Evolutionary conservation across 2,113 vertebrate species (phyloP).

Genomic region (Eurypyga helias): DNA sequence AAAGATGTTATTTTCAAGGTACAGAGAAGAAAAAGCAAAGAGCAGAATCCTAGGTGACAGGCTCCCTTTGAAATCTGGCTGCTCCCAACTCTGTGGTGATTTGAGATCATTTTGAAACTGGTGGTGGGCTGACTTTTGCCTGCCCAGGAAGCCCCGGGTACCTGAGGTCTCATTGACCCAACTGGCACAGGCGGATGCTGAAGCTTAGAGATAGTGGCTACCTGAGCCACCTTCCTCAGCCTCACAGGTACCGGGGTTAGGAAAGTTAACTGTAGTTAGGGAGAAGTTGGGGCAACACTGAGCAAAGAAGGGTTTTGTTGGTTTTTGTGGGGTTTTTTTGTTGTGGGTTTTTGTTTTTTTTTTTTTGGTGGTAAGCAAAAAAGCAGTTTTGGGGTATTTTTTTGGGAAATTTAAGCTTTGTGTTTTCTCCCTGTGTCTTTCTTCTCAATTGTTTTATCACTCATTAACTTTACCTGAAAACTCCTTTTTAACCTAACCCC

Average conservation of each 20-base stretch:
- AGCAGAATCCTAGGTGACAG: background rate
- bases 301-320: background rate
- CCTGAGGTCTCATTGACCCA: background rate
- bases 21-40: background rate
- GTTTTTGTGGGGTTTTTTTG: background rate
- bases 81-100: background rate
- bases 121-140: background rate
- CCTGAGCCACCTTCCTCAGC: background rate
- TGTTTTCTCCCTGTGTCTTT: background rate
- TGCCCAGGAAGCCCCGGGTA: background rate
- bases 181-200: background rate
- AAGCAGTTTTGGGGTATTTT: background rate
- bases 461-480: background rate
- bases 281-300: background rate
- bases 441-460: background rate
- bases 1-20: background rate
- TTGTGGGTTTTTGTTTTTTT: no score
- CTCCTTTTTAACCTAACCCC: background rate
- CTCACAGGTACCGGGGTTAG: background rate
- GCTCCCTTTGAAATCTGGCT: background rate
- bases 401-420: fast-evolving
- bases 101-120: background rate
- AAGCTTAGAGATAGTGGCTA: background rate
- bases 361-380: background rate
- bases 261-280: background rate